Evolutionary conservation across 2,797 vertebrate species (phyloP).

Genomic region (Acipenser oxyrinchus): DNA sequence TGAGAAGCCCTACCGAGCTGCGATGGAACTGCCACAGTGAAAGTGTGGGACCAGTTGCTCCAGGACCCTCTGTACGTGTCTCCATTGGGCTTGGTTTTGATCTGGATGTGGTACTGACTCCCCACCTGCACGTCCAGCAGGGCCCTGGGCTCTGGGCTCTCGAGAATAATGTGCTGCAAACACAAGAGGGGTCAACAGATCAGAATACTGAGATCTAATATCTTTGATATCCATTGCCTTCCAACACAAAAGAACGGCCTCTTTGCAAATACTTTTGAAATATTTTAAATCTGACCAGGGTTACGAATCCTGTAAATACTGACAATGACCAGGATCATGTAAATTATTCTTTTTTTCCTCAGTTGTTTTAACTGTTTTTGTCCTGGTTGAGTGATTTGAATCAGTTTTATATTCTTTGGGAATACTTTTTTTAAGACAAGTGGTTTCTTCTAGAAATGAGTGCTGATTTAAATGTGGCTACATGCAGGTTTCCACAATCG

Average conservation of each 20-base stretch:
- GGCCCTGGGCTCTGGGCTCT: slow-evolving; percentile 45
- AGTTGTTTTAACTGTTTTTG: not conserved
- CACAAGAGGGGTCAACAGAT: slow-evolving; percentile 14
- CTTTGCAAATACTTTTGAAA: too few relatives aligned
- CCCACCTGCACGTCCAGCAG: slow-evolving; percentile 58
- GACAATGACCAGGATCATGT: too few relatives aligned
- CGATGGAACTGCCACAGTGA: slow-evolving; percentile 31
- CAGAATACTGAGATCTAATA: not conserved
- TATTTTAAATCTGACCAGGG: too few relatives aligned
- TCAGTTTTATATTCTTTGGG: too few relatives aligned
- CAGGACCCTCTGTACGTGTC: slow-evolving; percentile 66
- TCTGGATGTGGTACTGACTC: slow-evolving; percentile 58
- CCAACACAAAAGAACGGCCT: too few relatives aligned
- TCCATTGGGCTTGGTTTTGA: slow-evolving; percentile 68
- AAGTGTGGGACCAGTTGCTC: slow-evolving; percentile 77
- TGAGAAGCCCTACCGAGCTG: slow-evolving; percentile 34
- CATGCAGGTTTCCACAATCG: not conserved
- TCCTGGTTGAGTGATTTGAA: not conserved
- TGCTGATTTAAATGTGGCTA: too few relatives aligned
- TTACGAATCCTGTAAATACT: too few relatives aligned
- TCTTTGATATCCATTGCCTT: too few relatives aligned
- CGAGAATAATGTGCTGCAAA: slow-evolving; percentile 56
- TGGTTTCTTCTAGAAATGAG: too few relatives aligned
- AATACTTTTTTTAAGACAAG: too few relatives aligned
- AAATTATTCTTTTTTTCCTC: too few relatives aligned